These are phyloP conservation scores for Numenius arquata DNA, from an alignment of 2,113 vertebrate genomes.

Conservation along the genomic window DNA sequence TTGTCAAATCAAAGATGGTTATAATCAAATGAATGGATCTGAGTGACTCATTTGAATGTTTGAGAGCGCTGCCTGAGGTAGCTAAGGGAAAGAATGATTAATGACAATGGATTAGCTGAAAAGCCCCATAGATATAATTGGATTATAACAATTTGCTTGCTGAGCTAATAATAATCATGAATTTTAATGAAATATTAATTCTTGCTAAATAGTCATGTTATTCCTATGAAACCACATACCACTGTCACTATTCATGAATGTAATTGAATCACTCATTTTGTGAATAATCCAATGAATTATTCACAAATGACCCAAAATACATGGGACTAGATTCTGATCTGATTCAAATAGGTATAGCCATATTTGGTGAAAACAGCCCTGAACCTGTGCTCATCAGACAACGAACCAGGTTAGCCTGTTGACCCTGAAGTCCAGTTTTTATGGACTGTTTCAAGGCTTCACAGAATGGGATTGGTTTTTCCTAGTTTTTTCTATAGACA, in stretches of 20 bases:
- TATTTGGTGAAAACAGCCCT: background rate
- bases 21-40: constrained; percentile 17
- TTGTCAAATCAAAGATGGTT: constrained; percentile 19
- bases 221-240: background rate
- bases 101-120: constrained; percentile 8
- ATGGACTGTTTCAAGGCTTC: background rate
- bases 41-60: constrained; percentile 9
- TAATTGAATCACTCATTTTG: background rate
- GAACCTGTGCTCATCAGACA: background rate
- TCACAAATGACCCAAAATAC: background rate
- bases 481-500: background rate
- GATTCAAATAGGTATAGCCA: background rate
- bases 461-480: background rate
- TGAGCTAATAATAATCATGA: constrained; percentile 18
- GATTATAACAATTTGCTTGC: background rate
- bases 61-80: background rate
- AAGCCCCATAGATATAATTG: background rate
- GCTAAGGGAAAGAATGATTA: background rate
- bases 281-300: background rate
- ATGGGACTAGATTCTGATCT: background rate
- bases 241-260: background rate
- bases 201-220: background rate
- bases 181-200: constrained; percentile 40
- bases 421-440: background rate
- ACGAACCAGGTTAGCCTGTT: background rate